These are phyloP conservation scores for Herpetotheres cachinnans DNA, from an alignment of 2,113 vertebrate genomes.

Conservation along the genomic window DNA sequence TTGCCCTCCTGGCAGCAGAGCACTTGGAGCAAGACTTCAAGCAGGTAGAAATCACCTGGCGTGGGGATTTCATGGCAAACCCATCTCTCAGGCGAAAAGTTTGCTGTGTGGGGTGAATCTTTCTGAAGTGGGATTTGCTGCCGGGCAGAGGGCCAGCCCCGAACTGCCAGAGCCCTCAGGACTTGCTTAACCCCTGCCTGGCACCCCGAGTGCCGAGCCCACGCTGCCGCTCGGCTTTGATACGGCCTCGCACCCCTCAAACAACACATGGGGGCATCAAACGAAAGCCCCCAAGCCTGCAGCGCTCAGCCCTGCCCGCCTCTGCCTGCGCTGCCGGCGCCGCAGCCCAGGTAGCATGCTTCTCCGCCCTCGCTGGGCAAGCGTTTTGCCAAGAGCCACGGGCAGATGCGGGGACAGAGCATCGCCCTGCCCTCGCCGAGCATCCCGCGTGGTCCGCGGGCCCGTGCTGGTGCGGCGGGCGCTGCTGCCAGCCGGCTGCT, in stretches of 20 bases:
- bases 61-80: neutral
- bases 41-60: neutral
- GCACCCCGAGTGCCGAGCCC: neutral
- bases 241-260: neutral
- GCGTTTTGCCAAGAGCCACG: fast-evolving
- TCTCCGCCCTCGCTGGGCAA: neutral
- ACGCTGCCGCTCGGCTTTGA: neutral
- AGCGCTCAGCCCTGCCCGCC: neutral
- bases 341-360: fast-evolving
- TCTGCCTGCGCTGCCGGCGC: neutral
- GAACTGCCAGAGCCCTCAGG: neutral
- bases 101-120: neutral
- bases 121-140: conserved; percentile 56
- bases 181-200: neutral
- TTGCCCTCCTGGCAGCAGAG: neutral
- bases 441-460: neutral
- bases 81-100: neutral
- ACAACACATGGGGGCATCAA: neutral
- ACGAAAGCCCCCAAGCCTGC: neutral
- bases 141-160: neutral
- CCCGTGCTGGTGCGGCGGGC: neutral
- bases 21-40: neutral
- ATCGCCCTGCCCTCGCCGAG: neutral
- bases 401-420: neutral
- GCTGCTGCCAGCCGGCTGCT: neutral